Base-by-base conservation (phyloP, 1,140 invertebrate species). In the Hylyphantes graminicola region DNA sequence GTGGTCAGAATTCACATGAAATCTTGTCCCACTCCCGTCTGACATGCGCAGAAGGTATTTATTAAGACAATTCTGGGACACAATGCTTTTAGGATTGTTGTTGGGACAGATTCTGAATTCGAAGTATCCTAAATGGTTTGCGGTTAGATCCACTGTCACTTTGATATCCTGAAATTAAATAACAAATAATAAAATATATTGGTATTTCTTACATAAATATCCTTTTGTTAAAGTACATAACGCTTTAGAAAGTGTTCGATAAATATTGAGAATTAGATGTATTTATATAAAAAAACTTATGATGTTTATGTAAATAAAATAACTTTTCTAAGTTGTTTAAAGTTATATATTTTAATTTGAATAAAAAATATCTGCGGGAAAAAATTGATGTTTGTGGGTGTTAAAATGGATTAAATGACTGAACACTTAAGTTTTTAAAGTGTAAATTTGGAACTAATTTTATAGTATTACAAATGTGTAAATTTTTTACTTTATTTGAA, bases 91-190 rank as follows among this genome's bases (percentile, higher is more conserved):
- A 0, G 94, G 93, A 90, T 96, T 94, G 87, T 96, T 96, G 85
- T 95, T 95, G 0, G 95, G 95, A 85, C 96, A 97, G 0, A 97
- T 89, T 85, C 93, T 93, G 87, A 97, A 92, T 88, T 95, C 94
- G 88, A 97, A 96, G 68, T 94, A 92, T 0, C 96, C 96, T 87
- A 93, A 93, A 89, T 97, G 96, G 89, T 97, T 97, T 1, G 96
- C 95, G 0, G 96, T 98, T n/a, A 98, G 89, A 87, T 97, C 95
- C 7, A 97, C 91, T 90, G 95, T 94, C 0, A 96, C 92, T 72
- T 95, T 94, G 64, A 96, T 95, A 89, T 93, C 93, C 83, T 85
- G 53, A 10, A 63, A 68, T 13, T 19, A 73, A 10, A 13, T 5
- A 11, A 63, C 5, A 15, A 15, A 15, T 12, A 15, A 51, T 50